These are phyloP conservation scores for Lithobates sylvaticus DNA, from an alignment of 2,797 vertebrate genomes.

Conservation along the genomic window DNA sequence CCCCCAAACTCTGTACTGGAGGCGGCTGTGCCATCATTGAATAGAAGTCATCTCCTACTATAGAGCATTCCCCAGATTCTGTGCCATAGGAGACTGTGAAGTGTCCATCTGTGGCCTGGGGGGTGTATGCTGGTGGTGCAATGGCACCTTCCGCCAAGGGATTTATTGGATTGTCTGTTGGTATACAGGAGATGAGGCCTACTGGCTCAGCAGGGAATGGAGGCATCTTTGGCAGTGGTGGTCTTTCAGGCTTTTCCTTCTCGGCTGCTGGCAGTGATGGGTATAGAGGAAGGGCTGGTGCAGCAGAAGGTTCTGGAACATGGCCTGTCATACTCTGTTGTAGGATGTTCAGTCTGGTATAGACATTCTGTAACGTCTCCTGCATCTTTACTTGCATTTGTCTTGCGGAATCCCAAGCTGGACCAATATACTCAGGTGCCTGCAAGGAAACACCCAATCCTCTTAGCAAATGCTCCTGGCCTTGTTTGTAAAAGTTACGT, in stretches of 20 bases:
- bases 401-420: conserved; percentile 87
- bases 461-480: conserved; percentile 85
- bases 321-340: conserved; percentile 73
- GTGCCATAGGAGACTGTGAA: conserved; percentile 92
- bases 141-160: conserved; percentile 76
- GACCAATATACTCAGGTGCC: conserved; percentile 78
- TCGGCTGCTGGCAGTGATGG: conserved; percentile 81
- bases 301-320: conserved; percentile 54
- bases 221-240: conserved; percentile 66
- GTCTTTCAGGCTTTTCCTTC: conserved; percentile 75
- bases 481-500: conserved; percentile 84
- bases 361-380: conserved; percentile 91
- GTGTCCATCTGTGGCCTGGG: conserved; percentile 90
- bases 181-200: conserved; percentile 59
- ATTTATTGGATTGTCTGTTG: conserved; percentile 59
- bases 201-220: conserved; percentile 62
- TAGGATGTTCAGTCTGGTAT: conserved; percentile 80
- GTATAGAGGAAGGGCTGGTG: conserved; percentile 75
- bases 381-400: conserved; percentile 96
- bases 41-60: conserved; percentile 89
- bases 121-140: conserved; percentile 90
- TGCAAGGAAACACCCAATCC: conserved; percentile 81
- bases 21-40: conserved; percentile 77
- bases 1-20: conserved; percentile 83
- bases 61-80: conserved; percentile 87